Conservation (phyloP, 1,140 invertebrate species). For the Oncopodura yosiiana region DNA sequence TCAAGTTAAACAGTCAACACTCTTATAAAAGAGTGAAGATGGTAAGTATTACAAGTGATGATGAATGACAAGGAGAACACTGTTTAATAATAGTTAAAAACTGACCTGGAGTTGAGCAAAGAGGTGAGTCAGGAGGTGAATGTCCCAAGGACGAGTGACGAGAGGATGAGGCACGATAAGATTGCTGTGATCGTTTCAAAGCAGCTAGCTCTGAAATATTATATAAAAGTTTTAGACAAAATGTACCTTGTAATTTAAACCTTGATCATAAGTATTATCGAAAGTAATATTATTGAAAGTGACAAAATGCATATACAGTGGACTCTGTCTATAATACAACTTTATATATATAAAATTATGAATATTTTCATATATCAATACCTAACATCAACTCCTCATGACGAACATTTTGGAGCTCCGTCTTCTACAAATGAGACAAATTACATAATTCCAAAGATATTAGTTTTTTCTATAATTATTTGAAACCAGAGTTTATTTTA, state of each 20-base stretch:
- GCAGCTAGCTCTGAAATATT: slow-evolving; percentile 72
- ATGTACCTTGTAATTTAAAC: background rate
- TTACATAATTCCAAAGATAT: slow-evolving; percentile 40
- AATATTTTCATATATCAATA: no score
- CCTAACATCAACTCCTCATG: slow-evolving; percentile 60
- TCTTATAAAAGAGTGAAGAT: no score
- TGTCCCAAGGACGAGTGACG: slow-evolving; percentile 33
- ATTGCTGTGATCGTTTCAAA: slow-evolving; percentile 38
- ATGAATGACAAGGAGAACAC: no score
- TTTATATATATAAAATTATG: no score
- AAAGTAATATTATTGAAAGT: no score
- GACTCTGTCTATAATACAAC: no score
- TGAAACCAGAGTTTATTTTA: background rate
- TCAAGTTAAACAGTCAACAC: no score
- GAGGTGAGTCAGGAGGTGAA: slow-evolving; percentile 32
- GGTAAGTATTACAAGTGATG: no score
- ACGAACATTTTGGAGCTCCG: slow-evolving; percentile 70
- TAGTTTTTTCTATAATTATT: background rate
- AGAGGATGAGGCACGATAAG: slow-evolving; percentile 34
- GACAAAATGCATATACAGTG: no score
- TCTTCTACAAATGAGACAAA: slow-evolving; percentile 39
- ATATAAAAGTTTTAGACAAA: slow-evolving; percentile 54
- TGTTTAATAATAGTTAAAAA: background rate
- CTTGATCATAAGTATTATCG: background rate
- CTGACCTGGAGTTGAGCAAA: slow-evolving; percentile 35